Evolutionary conservation across 2,113 vertebrate genomes (phyloP), one percentile per base, ranked within the genome.

Genomic region (Typhlomys cinereus): DNA sequence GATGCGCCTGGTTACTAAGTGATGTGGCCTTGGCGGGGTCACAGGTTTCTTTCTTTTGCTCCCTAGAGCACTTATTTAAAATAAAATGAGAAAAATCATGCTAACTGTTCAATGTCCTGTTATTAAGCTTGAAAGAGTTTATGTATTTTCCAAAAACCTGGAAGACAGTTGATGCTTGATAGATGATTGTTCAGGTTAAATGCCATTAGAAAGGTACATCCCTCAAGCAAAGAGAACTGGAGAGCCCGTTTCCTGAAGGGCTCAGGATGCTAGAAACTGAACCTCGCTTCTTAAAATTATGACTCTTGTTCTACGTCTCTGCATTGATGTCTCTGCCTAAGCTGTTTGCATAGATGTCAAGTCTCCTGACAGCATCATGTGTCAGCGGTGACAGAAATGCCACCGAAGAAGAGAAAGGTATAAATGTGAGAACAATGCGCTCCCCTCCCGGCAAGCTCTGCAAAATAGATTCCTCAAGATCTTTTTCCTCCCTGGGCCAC

Each of bases 91-190:
- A 52, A 85, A 50, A 57, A 89, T 5, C 25, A 7, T 31, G 20
- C 69, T 41, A 81, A 41, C 15, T 62, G 31, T 88, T 62, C 61
- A 57, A 29, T 13, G 11, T 7, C 70, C 44, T 66, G n/a, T 52
- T n/a, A n/a, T n/a, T 71, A 23, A 62, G 18, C 34, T 73, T 64
- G 87, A 69, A 90, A 88, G 81, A 71, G 88, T 88, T 67, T 74
- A 70, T 41, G 13, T 57, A 36, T 85, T 85, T 96, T 97, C 46
- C 4, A 75, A 78, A 95, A 95, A 57, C 41, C 36, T 25, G 15
- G 5, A 36, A 41, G 34, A 57, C 2, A 81, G 46, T 29, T 61
- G 46, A 82, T 79, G 12, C 71, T 78, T 85, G 78, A 90, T 82
- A 81, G 89, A 78, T 85, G 84, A 85, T 12, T 62, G 27, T 25